Conservation (phyloP, 2,113 vertebrate genomes). For the Melanocharis versteri region DNA sequence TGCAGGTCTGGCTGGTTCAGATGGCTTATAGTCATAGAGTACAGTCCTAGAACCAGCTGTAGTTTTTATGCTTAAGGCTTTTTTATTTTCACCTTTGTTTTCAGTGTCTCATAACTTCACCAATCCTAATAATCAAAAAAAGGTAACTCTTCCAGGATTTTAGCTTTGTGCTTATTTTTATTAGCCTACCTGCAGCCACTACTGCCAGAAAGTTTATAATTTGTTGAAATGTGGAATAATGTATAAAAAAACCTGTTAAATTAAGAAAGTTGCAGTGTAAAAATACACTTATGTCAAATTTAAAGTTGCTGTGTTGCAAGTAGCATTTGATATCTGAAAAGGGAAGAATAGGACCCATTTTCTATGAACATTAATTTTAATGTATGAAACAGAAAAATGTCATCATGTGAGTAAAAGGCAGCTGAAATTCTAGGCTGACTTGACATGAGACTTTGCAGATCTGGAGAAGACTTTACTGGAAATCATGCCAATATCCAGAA, state of each 20-base stretch:
- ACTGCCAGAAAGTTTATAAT: neutral
- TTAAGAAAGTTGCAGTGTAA: neutral
- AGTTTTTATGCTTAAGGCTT: neutral
- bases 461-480: neutral
- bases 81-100: neutral
- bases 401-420: neutral
- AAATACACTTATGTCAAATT: neutral
- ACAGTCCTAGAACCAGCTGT: neutral
- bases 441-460: neutral
- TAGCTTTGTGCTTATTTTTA: neutral
- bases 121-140: neutral
- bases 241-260: neutral
- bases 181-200: neutral
- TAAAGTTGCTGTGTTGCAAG: neutral
- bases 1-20: neutral
- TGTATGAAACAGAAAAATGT: neutral
- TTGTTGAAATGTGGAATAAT: neutral
- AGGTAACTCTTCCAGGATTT: neutral
- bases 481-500: neutral
- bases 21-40: neutral
- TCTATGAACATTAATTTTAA: neutral
- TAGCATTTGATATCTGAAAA: neutral
- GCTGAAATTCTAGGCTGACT: neutral
- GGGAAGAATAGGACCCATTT: neutral
- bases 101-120: neutral